Evolutionary conservation across 2,797 vertebrate species (phyloP).

Genomic region (Luscinia megarhynchos): DNA sequence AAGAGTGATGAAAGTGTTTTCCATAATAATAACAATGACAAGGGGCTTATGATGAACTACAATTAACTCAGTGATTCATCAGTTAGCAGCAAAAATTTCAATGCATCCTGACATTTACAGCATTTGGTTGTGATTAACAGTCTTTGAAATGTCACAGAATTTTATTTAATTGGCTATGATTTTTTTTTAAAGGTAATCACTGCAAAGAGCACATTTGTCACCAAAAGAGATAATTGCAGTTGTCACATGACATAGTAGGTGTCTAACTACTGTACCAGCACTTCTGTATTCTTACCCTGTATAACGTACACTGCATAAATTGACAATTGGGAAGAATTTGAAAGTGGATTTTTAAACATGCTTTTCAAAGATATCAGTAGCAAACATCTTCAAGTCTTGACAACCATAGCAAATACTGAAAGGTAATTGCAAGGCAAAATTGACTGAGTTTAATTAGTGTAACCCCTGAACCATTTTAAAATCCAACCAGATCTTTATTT

Average conservation of each 20-base stretch:
- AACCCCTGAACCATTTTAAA: conserved; percentile 51
- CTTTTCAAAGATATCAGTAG: conserved; percentile 59
- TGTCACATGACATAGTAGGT: conserved; percentile 74
- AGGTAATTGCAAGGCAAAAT: conserved; percentile 59
- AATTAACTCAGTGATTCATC: conserved; percentile 83
- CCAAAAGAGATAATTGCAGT: conserved; percentile 79
- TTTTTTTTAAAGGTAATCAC: conserved; percentile 80
- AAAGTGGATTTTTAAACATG: conserved; percentile 38
- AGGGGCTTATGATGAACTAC: conserved; percentile 81
- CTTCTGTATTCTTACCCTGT: conserved; percentile 26
- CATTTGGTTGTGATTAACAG: conserved; percentile 83
- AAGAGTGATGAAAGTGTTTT: conserved; percentile 80
- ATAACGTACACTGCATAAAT: conserved; percentile 28
- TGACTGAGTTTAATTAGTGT: conserved; percentile 57
- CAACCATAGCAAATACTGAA: conserved; percentile 48
- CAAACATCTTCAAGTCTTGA: conserved; percentile 49
- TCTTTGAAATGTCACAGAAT: conserved; percentile 83
- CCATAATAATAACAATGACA: conserved; percentile 84
- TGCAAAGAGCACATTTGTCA: conserved; percentile 73
- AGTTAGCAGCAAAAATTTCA: conserved; percentile 75
- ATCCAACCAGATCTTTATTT: background rate
- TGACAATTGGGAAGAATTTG: conserved; percentile 42
- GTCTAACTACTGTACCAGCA: conserved; percentile 54
- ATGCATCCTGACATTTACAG: conserved; percentile 82
- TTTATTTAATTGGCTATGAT: conserved; percentile 81